Evolutionary conservation across 2,113 vertebrate genomes (phyloP).

Genomic region (Pionites leucogaster): DNA sequence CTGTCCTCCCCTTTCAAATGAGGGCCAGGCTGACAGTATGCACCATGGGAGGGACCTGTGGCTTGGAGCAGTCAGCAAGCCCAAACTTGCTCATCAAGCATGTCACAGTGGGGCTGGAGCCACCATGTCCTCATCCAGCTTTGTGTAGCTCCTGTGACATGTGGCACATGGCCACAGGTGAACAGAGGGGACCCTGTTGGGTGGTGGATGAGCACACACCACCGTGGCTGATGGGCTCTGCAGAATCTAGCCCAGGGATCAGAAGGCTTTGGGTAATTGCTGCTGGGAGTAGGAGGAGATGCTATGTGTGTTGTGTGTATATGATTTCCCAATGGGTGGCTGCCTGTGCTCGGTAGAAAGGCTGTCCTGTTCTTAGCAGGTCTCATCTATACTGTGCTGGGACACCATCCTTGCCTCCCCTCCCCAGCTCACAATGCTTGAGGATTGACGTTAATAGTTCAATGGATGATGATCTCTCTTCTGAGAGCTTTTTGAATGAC

Average conservation of each 20-base stretch:
- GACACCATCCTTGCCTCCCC: neutral
- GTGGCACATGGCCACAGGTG: neutral
- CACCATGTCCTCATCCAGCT: neutral
- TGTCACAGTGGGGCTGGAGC: neutral
- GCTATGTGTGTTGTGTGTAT: too few relatives aligned
- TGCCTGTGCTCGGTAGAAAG: neutral
- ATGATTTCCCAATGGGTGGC: neutral
- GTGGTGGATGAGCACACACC: neutral
- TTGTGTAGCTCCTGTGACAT: rapidly evolving
- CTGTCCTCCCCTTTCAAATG: neutral
- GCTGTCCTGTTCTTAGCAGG: neutral
- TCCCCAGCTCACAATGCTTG: rapidly evolving
- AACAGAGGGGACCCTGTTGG: neutral
- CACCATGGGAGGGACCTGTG: neutral
- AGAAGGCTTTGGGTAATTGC: too few relatives aligned
- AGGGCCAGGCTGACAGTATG: neutral
- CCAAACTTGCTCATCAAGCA: neutral
- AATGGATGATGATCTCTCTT: neutral
- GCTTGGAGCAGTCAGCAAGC: neutral
- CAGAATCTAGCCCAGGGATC: neutral
- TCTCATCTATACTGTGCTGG: neutral
- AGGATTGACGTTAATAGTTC: neutral
- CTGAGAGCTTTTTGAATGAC: neutral
- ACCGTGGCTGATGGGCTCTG: neutral
- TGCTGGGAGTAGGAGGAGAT: neutral